phyloP scores from a whole-genome alignment of 2,113 vertebrate genomes.

The Centropristis striata region DNA sequence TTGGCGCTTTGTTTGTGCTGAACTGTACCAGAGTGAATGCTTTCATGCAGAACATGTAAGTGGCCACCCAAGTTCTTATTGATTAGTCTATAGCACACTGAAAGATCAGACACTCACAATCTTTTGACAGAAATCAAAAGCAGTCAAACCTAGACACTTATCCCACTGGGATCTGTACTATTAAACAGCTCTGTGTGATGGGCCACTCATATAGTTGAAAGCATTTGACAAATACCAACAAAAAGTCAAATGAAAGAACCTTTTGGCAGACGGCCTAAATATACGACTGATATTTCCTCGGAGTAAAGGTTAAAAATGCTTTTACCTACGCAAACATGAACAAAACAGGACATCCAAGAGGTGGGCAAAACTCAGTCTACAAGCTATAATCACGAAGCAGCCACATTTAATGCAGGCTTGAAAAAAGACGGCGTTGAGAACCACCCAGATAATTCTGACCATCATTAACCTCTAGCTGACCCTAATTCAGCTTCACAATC shows the following conservation, averaged over 20 bases:
- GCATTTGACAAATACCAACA: slow-evolving; percentile 37
- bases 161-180: slow-evolving; percentile 52
- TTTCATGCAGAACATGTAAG: slow-evolving; percentile 76
- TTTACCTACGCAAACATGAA: background rate
- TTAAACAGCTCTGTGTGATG: slow-evolving; percentile 37
- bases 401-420: slow-evolving; percentile 55
- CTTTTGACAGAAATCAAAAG: slow-evolving; percentile 68
- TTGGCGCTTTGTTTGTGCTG: slow-evolving; percentile 61
- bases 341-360: slow-evolving; percentile 2
- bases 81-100: slow-evolving; percentile 47
- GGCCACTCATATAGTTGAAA: slow-evolving; percentile 27
- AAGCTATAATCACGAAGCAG: slow-evolving; percentile 63
- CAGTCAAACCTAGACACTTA: slow-evolving; percentile 55
- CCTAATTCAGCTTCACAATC: slow-evolving; percentile 79
- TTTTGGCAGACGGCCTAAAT: slow-evolving; percentile 5
- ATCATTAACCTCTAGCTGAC: slow-evolving; percentile 84
- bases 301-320: slow-evolving; percentile 24
- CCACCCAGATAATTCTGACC: slow-evolving; percentile 76
- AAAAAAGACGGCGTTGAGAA: slow-evolving; percentile 55
- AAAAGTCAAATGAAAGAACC: slow-evolving; percentile 26
- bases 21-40: slow-evolving; percentile 39
- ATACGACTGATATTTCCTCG: slow-evolving; percentile 30
- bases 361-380: slow-evolving; percentile 6
- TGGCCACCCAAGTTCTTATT: slow-evolving; percentile 76
- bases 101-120: slow-evolving; percentile 57